These are phyloP conservation scores for Myrmecophaga tridactyla DNA, from an alignment of 2,113 vertebrate genomes.

Conservation along the genomic window DNA sequence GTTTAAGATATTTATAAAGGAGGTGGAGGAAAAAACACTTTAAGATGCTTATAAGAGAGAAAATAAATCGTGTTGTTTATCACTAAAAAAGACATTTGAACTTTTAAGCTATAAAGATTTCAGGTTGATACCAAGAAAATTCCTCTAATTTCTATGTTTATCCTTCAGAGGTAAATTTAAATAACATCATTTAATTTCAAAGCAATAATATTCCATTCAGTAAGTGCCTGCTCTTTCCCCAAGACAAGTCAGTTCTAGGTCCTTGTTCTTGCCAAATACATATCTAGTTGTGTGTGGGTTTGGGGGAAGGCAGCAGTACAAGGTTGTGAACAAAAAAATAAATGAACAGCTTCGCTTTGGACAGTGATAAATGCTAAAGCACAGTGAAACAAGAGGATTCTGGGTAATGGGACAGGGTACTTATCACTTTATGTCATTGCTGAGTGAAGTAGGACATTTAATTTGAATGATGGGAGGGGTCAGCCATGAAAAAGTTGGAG, in stretches of 20 bases:
- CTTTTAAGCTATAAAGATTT: constrained; percentile 24
- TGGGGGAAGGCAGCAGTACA: too few relatives aligned
- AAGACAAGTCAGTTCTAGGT: neutral
- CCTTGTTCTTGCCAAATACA: neutral
- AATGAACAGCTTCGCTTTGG: neutral
- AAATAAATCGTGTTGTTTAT: constrained; percentile 1
- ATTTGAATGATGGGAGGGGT: neutral
- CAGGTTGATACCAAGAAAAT: neutral
- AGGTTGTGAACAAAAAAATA: neutral
- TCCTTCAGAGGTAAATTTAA: constrained; percentile 53
- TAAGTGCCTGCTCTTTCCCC: neutral
- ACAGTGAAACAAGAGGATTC: neutral
- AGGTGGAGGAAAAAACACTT: neutral
- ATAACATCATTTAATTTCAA: neutral
- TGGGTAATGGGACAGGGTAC: neutral
- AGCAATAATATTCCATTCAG: neutral
- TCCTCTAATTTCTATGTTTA: neutral
- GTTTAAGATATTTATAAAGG: constrained; percentile 15
- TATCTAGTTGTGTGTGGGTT: neutral
- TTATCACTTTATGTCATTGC: neutral
- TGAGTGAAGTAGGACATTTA: neutral
- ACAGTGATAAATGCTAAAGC: neutral
- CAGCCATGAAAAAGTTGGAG: neutral
- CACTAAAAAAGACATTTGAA: neutral
- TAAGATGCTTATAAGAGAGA: neutral